phyloP scores from a whole-genome alignment of 2,888 invertebrate genomes.

The Acleris sparsana region DNA sequence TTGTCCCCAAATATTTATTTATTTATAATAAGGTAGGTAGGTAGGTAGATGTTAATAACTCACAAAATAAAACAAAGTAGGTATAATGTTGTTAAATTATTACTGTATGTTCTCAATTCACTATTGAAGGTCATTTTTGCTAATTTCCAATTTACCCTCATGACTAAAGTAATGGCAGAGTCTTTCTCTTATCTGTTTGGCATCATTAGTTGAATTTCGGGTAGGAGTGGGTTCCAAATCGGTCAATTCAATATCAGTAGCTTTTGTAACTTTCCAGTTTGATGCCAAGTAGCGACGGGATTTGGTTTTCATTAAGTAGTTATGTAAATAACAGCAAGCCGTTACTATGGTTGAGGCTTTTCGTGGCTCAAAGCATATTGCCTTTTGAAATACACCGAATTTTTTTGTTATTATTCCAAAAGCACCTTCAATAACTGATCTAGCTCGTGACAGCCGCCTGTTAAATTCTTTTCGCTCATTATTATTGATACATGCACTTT shows the following conservation, averaged over 20 bases:
- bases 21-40: conserved; percentile 6
- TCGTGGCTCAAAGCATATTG: conserved; percentile 32
- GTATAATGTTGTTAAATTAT: conserved; percentile 24
- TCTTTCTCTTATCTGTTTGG: conserved; percentile 25
- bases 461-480: conserved; percentile 23
- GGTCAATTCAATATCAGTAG: conserved; percentile 32
- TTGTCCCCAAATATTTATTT: conserved; percentile 8
- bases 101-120: conserved; percentile 25
- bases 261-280: conserved; percentile 32
- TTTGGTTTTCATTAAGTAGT: conserved; percentile 31
- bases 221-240: conserved; percentile 18
- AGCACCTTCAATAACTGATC: conserved; percentile 39
- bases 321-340: conserved; percentile 31
- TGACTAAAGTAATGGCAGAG: conserved; percentile 12
- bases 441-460: conserved; percentile 10
- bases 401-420: conserved; percentile 43
- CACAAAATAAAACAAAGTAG: conserved; percentile 21
- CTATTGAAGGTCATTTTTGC: conserved; percentile 16
- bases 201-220: conserved; percentile 27
- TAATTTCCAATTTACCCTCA: too few species aligned
- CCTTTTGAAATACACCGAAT: conserved; percentile 38
- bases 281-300: conserved; percentile 27
- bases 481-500: conserved; percentile 15
- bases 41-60: conserved; percentile 11
- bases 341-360: conserved; percentile 41